Percentiles rank a stretch among this genome's conserved stretches.
phyloP scores from a whole-genome alignment of 2,113 vertebrate species.

The Burhinus bistriatus region DNA sequence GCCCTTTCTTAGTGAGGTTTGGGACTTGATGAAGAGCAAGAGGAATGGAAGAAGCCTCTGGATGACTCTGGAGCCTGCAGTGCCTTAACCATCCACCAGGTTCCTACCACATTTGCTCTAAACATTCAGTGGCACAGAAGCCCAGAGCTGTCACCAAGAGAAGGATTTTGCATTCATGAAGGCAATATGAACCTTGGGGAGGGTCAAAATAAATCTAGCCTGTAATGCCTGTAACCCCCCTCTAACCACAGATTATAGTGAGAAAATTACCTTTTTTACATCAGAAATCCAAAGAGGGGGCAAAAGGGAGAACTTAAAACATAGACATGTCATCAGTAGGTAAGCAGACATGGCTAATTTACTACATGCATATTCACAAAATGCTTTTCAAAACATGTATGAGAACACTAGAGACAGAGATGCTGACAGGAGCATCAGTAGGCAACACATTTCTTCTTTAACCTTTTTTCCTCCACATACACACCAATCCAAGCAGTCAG shows the following conservation, averaged over 20 bases:
- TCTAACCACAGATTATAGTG: not conserved
- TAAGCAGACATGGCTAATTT: not conserved
- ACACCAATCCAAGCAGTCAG: not conserved
- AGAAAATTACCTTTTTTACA: not conserved
- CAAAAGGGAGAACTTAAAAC: not conserved
- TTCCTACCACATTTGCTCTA: not conserved
- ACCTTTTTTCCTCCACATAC: not conserved
- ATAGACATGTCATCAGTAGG: not conserved
- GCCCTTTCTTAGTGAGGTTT: not conserved
- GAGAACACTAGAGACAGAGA: not conserved
- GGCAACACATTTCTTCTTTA: not conserved
- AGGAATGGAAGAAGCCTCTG: not conserved
- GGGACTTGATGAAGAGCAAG: not conserved
- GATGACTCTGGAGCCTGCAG: not conserved
- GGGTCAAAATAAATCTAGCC: not conserved
- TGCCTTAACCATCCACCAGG: not conserved
- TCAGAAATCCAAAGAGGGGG: not conserved
- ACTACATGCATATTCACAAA: accelerated
- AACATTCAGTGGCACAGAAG: not conserved
- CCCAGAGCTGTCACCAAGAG: not conserved
- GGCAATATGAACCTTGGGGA: not conserved
- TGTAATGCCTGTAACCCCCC: not conserved
- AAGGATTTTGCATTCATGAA: not conserved
- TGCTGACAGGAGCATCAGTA: not conserved
- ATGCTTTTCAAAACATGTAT: not conserved